phyloP scores from a whole-genome alignment of 2,888 invertebrate genomes.

The Lithophane semibrunnea region DNA sequence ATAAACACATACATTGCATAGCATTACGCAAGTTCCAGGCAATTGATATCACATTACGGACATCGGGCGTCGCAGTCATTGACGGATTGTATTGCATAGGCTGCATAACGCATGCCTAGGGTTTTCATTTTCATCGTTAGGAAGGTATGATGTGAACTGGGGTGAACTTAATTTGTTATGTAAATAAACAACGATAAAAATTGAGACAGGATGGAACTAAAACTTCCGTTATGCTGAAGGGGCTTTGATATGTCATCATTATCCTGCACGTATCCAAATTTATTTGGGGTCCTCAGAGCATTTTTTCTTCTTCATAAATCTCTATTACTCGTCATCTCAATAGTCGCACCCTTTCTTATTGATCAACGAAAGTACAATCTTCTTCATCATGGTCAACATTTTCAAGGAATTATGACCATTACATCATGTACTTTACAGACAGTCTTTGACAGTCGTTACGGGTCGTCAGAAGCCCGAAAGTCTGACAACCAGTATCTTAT shows the following conservation, averaged over 20 bases:
- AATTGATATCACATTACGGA: constrained; percentile 60
- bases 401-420: neutral
- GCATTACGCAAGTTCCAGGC: constrained; percentile 39
- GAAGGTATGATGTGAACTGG: neutral
- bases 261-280: neutral
- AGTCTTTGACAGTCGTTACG: too few species aligned
- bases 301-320: neutral
- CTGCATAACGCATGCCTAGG: constrained; percentile 10
- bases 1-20: neutral
- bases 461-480: too few species aligned
- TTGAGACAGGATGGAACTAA: neutral
- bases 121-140: neutral
- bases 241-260: neutral
- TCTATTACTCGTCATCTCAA: neutral
- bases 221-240: too few species aligned
- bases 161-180: neutral
- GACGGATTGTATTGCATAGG: constrained; percentile 41
- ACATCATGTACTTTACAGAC: too few species aligned
- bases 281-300: neutral
- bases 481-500: too few species aligned
- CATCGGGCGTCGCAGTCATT: constrained; percentile 9
- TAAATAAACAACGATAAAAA: neutral
- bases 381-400: neutral
- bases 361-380: neutral
- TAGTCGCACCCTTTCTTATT: neutral